phyloP scores from a whole-genome alignment of 2,888 invertebrate genomes.

The Drymonia ruficornis region DNA sequence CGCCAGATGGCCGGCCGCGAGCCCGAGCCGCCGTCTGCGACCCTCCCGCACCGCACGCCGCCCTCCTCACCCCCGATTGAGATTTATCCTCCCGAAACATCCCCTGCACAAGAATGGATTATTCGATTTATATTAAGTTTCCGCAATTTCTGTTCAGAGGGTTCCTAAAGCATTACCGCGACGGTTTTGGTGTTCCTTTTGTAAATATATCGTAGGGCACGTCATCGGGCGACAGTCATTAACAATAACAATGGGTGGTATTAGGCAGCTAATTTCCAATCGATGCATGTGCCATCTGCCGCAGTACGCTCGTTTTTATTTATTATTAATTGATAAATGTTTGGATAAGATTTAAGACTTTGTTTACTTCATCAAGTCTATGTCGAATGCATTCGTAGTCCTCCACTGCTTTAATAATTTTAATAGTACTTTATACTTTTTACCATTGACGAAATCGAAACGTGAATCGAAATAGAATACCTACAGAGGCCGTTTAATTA shows the following conservation, averaged over 20 bases:
- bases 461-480: too few species aligned
- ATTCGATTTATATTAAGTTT: conserved; percentile 84
- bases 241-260: conserved; percentile 73
- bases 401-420: too few species aligned
- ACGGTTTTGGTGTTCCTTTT: conserved; percentile 64
- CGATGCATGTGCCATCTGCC: conserved; percentile 70
- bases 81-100: conserved; percentile 79
- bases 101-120: conserved; percentile 78
- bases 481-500: too few species aligned
- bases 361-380: too few species aligned
- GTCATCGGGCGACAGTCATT: conserved; percentile 64
- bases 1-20: conserved; percentile 78
- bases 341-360: too few species aligned
- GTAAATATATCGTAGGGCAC: conserved; percentile 73
- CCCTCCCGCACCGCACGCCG: conserved; percentile 64
- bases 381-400: too few species aligned
- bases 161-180: conserved; percentile 67
- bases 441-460: too few species aligned
- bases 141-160: conserved; percentile 80
- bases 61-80: conserved; percentile 77
- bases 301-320: conserved; percentile 30
- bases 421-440: too few species aligned
- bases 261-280: conserved; percentile 63
- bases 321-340: not conserved
- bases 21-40: conserved; percentile 61